Evolutionary conservation across 2,113 vertebrate genomes (phyloP).

Genomic region (Eulacestoma nigropectus): DNA sequence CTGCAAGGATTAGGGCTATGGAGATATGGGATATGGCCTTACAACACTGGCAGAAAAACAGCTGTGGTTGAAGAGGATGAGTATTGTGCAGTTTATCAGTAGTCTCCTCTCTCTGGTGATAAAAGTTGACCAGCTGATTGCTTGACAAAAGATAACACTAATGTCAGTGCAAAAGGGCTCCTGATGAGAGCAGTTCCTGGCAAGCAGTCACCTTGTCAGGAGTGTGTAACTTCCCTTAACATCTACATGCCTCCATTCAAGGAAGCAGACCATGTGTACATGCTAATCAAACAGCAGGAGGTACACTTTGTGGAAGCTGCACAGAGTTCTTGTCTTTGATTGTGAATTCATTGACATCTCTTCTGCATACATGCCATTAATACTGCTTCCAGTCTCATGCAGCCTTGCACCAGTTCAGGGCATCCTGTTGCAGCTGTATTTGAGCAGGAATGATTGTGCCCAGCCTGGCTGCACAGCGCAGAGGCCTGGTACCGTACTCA

Average conservation of each 20-base stretch:
- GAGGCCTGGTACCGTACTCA: accelerated
- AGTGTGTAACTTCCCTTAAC: background rate
- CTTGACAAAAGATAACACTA: background rate
- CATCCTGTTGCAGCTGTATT: background rate
- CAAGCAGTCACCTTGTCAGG: background rate
- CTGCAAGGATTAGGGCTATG: background rate
- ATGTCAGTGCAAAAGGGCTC: background rate
- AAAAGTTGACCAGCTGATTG: background rate
- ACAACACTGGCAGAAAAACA: background rate
- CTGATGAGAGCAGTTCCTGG: background rate
- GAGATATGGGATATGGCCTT: background rate
- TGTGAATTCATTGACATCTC: background rate
- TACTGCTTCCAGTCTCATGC: background rate
- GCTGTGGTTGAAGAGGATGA: background rate
- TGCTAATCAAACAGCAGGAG: background rate
- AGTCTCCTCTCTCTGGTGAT: background rate
- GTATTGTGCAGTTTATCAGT: background rate
- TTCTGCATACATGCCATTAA: background rate
- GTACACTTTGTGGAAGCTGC: background rate
- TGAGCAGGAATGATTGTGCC: background rate
- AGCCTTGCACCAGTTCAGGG: background rate
- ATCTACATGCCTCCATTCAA: background rate
- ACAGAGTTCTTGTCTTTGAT: background rate
- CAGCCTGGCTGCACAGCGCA: accelerated
- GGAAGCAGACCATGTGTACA: accelerated